Evolutionary conservation across 2,797 vertebrate genomes (phyloP).

Genomic region (Coregonus suidteri): DNA sequence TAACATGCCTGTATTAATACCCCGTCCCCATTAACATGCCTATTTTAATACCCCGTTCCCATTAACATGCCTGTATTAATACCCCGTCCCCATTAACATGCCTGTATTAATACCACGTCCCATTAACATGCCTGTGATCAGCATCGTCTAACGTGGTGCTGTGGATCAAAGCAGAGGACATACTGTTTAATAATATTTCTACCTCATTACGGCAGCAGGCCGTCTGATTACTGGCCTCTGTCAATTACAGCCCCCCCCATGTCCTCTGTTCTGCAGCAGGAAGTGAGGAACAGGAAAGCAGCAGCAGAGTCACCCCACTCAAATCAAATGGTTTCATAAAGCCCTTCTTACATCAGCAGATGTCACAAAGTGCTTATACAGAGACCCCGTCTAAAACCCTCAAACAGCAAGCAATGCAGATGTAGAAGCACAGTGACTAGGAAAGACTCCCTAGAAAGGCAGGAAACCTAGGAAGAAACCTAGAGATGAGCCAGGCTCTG

Average conservation of each 20-base stretch:
- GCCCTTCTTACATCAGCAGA: neutral
- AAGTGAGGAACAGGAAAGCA: conserved; percentile 67
- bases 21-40: no score
- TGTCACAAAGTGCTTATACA: no score
- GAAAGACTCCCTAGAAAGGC: no score
- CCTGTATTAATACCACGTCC: neutral
- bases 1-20: conserved; percentile 21
- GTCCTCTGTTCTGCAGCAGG: conserved; percentile 65
- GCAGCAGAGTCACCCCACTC: conserved; percentile 26
- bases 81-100: no score
- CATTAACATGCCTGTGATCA: conserved; percentile 71
- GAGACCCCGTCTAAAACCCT: no score
- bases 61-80: no score
- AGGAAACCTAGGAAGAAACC: no score
- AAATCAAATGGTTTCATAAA: conserved; percentile 22
- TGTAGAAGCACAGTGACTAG: no score
- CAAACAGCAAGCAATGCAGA: no score
- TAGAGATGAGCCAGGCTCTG: no score
- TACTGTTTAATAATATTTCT: conserved; percentile 72
- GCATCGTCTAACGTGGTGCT: conserved; percentile 69
- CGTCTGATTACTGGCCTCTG: conserved; percentile 70
- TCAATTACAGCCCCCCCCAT: conserved; percentile 58
- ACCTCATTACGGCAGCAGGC: conserved; percentile 66
- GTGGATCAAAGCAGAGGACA: conserved; percentile 73
- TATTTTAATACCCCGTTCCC: no score